phyloP scores from a whole-genome alignment of 2,797 vertebrate genomes.

The Gadopsis bispinosus region DNA sequence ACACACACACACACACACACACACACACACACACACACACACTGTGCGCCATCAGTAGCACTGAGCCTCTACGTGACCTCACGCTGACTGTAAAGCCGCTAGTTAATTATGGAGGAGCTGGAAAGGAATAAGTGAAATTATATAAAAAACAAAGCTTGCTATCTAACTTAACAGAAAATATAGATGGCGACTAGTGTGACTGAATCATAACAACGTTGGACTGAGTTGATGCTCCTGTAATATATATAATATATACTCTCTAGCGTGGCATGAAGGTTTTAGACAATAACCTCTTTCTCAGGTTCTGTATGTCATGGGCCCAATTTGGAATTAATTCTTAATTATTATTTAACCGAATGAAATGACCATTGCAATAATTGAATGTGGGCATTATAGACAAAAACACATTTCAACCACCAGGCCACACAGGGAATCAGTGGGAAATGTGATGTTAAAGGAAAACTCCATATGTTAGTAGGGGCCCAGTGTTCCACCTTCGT shows the following conservation, averaged over 20 bases:
- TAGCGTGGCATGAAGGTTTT: neutral
- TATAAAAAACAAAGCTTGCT: neutral
- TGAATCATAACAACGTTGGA: neutral
- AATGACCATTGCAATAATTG: neutral
- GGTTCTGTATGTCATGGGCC: no score
- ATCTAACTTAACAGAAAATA: neutral
- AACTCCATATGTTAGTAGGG: neutral
- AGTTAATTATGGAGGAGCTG: constrained; percentile 26
- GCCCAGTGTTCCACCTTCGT: neutral
- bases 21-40: constrained; percentile 10
- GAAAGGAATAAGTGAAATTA: neutral
- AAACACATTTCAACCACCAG: neutral
- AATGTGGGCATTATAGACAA: neutral
- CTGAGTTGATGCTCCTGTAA: neutral
- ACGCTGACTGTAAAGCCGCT: constrained; percentile 15
- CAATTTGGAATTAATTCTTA: neutral
- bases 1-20: neutral
- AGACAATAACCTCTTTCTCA: neutral
- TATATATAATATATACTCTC: neutral
- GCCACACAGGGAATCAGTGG: neutral
- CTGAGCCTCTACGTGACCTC: constrained; percentile 28
- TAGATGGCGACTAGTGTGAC: neutral
- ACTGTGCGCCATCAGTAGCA: neutral
- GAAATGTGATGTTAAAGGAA: neutral
- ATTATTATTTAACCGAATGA: neutral